A percentile compares a stretch with the other conserved stretches of the same genome.
These are phyloP conservation scores for Stegastes partitus DNA, from an alignment of 2,113 vertebrate genomes.

Conservation along the genomic window DNA sequence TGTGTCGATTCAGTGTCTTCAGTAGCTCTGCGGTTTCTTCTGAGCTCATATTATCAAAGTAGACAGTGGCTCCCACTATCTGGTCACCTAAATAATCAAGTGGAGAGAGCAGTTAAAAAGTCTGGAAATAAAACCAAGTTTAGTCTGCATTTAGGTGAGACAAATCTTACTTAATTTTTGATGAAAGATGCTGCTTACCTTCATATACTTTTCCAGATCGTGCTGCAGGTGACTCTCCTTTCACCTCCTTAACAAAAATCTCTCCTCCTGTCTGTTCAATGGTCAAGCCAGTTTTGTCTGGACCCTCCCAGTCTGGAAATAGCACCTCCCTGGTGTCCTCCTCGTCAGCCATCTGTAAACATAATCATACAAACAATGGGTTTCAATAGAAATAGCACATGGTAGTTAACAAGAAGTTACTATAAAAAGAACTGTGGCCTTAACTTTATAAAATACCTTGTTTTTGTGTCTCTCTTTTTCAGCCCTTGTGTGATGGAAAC, in stretches of 20 bases:
- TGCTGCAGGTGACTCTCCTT: conserved; percentile 91
- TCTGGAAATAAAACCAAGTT: neutral
- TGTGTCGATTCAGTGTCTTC: conserved; percentile 91
- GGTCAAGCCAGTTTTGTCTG: conserved; percentile 92
- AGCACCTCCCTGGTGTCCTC: conserved; percentile 92
- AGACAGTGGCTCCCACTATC: conserved; percentile 95
- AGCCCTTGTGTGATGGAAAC: conserved; percentile 55
- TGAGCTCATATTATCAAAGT: conserved; percentile 94
- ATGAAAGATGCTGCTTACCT: conserved; percentile 81
- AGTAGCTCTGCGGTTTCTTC: conserved; percentile 91
- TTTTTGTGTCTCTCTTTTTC: conserved; percentile 57
- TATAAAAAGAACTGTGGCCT: neutral
- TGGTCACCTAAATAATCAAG: conserved; percentile 89
- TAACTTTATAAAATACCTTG: conserved; percentile 72
- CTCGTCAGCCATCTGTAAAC: conserved; percentile 89
- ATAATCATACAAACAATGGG: conserved; percentile 15
- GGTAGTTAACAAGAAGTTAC: neutral
- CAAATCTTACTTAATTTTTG: neutral
- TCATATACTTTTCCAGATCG: conserved; percentile 91
- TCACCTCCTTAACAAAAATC: conserved; percentile 90
- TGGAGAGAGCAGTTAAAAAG: neutral
- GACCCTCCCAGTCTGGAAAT: conserved; percentile 92
- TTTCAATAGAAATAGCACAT: neutral
- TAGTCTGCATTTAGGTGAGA: neutral
- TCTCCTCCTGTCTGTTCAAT: conserved; percentile 90